Percentiles rank a stretch among this genome's conserved stretches.
These are phyloP conservation scores for Miltochrista miniata DNA, from an alignment of 2,888 invertebrate species.

Conservation along the genomic window DNA sequence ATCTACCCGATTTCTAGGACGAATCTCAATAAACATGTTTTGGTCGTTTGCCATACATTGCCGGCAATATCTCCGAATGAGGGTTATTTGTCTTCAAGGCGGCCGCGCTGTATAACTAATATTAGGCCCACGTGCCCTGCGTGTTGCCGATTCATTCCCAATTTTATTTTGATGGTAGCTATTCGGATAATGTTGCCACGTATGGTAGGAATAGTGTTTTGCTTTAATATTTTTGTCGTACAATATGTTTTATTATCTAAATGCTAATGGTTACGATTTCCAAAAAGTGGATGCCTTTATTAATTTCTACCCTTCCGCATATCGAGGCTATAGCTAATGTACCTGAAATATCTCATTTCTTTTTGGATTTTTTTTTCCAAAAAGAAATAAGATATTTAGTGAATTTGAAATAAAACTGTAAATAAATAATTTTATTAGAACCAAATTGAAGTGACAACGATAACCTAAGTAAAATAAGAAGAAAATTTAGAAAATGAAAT, in stretches of 20 bases:
- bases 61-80: constrained; percentile 58
- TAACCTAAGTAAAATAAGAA: too few species aligned
- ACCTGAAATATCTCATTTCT: too few species aligned
- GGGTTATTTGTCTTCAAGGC: constrained; percentile 50
- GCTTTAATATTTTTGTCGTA: constrained; percentile 14
- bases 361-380: too few species aligned
- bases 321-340: too few species aligned
- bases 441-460: too few species aligned
- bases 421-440: too few species aligned
- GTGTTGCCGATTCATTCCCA: constrained; percentile 65
- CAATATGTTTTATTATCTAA: background rate
- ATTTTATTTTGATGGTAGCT: constrained; percentile 71
- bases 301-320: too few species aligned
- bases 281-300: background rate
- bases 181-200: constrained; percentile 66
- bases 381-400: too few species aligned
- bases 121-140: constrained; percentile 45
- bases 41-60: constrained; percentile 51
- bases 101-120: constrained; percentile 41
- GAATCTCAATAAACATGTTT: constrained; percentile 50
- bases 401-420: too few species aligned
- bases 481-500: too few species aligned
- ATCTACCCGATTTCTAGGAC: constrained; percentile 29
- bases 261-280: background rate
- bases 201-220: constrained; percentile 30